Conservation (phyloP, 2,797 vertebrate genomes). For the Emys orbicularis region DNA sequence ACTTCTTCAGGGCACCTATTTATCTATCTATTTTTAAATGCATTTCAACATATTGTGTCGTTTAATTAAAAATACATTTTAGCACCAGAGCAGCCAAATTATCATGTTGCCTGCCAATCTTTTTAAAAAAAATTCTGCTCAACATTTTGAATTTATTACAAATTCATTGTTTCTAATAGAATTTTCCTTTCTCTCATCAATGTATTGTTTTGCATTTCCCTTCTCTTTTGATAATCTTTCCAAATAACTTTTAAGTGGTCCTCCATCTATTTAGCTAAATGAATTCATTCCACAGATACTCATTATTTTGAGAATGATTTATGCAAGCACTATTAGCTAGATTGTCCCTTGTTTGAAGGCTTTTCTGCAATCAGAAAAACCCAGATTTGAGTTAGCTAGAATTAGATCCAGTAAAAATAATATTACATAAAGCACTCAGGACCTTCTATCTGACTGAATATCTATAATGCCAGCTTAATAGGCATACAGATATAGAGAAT, state of each 20-base stretch:
- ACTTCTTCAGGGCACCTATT: constrained; percentile 26
- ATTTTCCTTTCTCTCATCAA: constrained; percentile 28
- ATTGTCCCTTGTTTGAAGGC: constrained; percentile 44
- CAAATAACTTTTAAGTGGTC: constrained; percentile 53
- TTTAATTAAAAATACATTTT: constrained; percentile 75
- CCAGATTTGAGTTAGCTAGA: constrained; percentile 37
- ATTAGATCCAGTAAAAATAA: not conserved
- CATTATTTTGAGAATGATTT: constrained; percentile 45
- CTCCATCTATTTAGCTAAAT: constrained; percentile 55
- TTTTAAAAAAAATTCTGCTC: constrained; percentile 32
- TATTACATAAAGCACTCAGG: constrained; percentile 1
- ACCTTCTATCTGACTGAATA: not conserved
- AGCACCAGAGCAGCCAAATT: constrained; percentile 55
- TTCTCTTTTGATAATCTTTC: constrained; percentile 58
- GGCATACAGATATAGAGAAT: not conserved
- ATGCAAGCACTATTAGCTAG: constrained; percentile 55
- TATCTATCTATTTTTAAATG: constrained; percentile 30
- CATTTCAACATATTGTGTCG: not conserved
- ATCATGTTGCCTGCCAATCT: constrained; percentile 42
- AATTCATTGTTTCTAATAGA: constrained; percentile 49
- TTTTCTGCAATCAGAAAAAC: constrained; percentile 25
- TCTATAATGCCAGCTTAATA: not conserved
- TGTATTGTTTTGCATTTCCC: constrained; percentile 63
- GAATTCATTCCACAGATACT: constrained; percentile 61
- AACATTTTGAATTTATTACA: constrained; percentile 16